These are phyloP conservation scores for Periparus ater DNA, from an alignment of 2,797 vertebrate species.

Conservation along the genomic window DNA sequence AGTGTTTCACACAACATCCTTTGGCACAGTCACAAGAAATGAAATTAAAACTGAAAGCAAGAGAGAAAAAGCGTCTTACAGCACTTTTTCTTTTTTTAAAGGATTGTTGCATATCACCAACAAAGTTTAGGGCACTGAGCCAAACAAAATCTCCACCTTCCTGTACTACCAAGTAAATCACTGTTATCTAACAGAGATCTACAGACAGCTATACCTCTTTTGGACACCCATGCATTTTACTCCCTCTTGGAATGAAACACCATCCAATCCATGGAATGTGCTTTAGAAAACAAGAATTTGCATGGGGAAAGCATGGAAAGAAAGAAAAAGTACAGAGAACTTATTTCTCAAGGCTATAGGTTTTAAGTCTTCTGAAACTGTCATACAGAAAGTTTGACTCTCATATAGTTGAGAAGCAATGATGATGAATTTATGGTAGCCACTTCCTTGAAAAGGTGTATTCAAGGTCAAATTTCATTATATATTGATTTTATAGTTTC, in stretches of 20 bases:
- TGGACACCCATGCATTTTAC: not conserved
- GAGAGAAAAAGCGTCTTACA: not conserved
- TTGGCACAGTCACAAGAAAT: not conserved
- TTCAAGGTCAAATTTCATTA: conserved; percentile 61
- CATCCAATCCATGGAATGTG: not conserved
- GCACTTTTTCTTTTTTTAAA: not conserved
- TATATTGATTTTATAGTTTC: conserved; percentile 69
- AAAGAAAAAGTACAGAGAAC: not conserved
- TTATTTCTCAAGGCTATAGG: not conserved
- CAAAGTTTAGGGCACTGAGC: not conserved
- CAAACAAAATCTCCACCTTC: not conserved
- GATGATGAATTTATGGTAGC: not conserved
- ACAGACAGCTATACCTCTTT: not conserved
- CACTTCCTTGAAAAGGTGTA: conserved; percentile 20
- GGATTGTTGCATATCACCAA: not conserved
- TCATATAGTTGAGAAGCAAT: not conserved
- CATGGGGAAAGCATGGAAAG: not conserved
- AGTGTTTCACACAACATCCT: not conserved
- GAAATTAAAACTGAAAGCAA: not conserved
- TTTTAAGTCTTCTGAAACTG: not conserved
- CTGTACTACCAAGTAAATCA: not conserved
- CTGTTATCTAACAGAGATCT: not conserved
- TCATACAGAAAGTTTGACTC: not conserved
- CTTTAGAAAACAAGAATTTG: not conserved
- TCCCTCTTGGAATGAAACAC: not conserved